Base-by-base conservation (phyloP, 2,888 invertebrate genomes). In the Chrysolina haemoptera region DNA sequence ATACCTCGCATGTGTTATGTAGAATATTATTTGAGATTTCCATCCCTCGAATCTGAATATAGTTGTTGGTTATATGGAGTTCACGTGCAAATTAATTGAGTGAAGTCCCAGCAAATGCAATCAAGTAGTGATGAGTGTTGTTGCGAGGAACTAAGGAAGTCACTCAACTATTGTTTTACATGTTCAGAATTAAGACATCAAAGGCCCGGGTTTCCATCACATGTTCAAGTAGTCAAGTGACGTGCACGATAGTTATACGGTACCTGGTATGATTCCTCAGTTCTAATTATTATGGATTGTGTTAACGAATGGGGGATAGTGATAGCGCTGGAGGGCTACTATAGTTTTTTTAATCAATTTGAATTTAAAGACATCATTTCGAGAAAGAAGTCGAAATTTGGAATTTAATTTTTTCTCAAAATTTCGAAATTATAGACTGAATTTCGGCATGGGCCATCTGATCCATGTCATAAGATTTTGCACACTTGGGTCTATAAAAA, bases 11-110 rank as follows among this genome's bases (percentile, higher is more conserved):
- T 16, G 16, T 6, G 35, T 35, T 35, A 8, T 0, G 35, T 35
- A 35, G 16, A 16, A 48, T 6, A 16, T 46, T 10, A 16, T 16
- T n/a, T 48, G 16, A 9, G 9, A 48, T 48, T 48, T 16, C 16
- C 16, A 16, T 10, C 48, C 16, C 16, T 48, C 20, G 20, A 12
- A 9, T 9, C 12, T 20, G 55, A 35, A 68, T 68, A 72, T 64
- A 73, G 62, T 50, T 65, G 50, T 70, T 70, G 3, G 22, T 50
- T 50, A 62, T 66, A 41, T 73, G 41, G 53, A 40, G 50, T 65
- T 64, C 41, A 65, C 74, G 71, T 71, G 74, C 74, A 68, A 74
- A 74, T 74, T 71, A 71, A 74, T 64, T 68, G 68, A 71, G 46
- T 74, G 22, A 68, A 74, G 67, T 68, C 41, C 27, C 50, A 69